phyloP scores from a whole-genome alignment of 2,113 vertebrate species.

The Manacus vitellinus region DNA sequence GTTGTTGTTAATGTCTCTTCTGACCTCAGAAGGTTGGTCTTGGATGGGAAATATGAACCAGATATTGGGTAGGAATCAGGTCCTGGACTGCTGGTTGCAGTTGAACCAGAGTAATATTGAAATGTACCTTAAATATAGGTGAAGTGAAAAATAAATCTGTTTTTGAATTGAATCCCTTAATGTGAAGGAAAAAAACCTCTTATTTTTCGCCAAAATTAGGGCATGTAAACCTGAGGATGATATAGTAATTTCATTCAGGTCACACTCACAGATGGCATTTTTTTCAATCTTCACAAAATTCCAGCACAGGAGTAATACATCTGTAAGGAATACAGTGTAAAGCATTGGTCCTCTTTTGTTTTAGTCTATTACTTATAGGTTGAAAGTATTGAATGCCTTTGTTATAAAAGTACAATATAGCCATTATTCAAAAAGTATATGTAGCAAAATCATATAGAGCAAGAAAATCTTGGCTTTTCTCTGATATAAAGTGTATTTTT shows the following conservation, averaged over 20 bases:
- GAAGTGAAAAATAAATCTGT: neutral
- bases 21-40: neutral
- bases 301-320: neutral
- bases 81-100: neutral
- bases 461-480: neutral
- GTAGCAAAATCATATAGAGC: neutral
- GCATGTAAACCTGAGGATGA: neutral
- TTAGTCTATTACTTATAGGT: neutral
- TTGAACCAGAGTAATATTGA: neutral
- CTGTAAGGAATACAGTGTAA: neutral
- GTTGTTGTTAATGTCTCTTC: neutral
- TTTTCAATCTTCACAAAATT: neutral
- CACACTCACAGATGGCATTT: neutral
- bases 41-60: neutral
- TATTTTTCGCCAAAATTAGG: neutral
- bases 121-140: neutral
- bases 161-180: neutral
- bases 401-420: neutral
- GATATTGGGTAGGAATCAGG: neutral
- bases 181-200: neutral
- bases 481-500: neutral
- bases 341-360: neutral
- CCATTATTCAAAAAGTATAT: neutral
- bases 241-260: neutral
- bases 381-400: neutral